These are phyloP conservation scores for Numenius arquata DNA, from an alignment of 2,113 vertebrate species.

Conservation along the genomic window DNA sequence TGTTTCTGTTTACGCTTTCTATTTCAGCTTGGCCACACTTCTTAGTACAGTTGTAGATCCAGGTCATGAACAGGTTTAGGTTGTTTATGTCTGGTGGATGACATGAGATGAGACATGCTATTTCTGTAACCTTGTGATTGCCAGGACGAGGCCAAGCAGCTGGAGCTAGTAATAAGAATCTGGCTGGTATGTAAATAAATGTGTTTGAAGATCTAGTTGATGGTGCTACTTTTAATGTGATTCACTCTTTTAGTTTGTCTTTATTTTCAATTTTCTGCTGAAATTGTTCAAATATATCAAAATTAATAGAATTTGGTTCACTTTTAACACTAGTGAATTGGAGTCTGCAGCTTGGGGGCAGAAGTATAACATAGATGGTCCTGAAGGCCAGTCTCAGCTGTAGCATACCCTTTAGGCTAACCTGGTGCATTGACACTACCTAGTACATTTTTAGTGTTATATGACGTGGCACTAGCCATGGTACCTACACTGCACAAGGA, in stretches of 20 bases:
- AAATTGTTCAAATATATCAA: neutral
- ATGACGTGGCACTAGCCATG: accelerated
- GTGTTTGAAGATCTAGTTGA: neutral
- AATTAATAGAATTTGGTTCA: neutral
- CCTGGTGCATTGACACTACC: neutral
- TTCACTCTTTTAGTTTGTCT: neutral
- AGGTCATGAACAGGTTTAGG: neutral
- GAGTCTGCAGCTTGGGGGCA: neutral
- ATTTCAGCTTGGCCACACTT: neutral
- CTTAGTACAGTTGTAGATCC: neutral
- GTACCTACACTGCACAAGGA: neutral
- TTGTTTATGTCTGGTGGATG: neutral
- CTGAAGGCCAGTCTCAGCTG: neutral
- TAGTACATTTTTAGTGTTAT: neutral
- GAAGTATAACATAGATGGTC: neutral
- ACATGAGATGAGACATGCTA: neutral
- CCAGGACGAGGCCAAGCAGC: neutral
- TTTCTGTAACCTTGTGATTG: neutral
- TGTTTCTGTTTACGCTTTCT: neutral
- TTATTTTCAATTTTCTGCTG: neutral
- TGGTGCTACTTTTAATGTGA: neutral
- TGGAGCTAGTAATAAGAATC: neutral
- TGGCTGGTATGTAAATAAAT: neutral
- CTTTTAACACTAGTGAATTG: neutral
- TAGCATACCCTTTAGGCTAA: neutral